Conservation (phyloP, 2,113 vertebrate genomes). For the Prolemur simus region DNA sequence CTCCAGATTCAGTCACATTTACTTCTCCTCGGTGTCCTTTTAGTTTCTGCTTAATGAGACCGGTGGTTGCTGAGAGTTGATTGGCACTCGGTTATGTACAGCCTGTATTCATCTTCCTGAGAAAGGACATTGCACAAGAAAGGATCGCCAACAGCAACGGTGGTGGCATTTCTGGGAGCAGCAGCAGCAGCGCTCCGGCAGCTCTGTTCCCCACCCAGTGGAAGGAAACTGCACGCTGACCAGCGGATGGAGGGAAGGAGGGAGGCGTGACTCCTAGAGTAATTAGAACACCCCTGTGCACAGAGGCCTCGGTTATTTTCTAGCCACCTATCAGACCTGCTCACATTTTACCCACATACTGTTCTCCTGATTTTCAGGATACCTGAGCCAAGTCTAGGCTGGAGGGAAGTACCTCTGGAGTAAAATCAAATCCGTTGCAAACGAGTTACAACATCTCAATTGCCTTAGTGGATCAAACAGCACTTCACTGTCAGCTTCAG, state of each 20-base stretch:
- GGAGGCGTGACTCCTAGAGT: background rate
- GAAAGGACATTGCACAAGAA: conserved; percentile 67
- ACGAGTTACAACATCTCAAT: conserved; percentile 63
- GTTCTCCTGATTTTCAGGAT: conserved; percentile 37
- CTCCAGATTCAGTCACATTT: conserved; percentile 42
- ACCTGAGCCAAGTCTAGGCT: conserved; percentile 53
- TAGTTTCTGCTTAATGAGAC: conserved; percentile 74
- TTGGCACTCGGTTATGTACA: conserved; percentile 56
- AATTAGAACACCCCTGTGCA: conserved; percentile 24
- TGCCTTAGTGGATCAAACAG: conserved; percentile 31
- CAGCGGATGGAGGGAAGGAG: background rate
- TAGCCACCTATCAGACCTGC: background rate
- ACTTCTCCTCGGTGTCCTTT: conserved; percentile 60
- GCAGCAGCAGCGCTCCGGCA: conserved; percentile 20
- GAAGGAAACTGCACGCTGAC: conserved; percentile 51
- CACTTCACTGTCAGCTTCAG: conserved; percentile 12
- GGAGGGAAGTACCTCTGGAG: conserved; percentile 30
- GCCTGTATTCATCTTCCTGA: conserved; percentile 77
- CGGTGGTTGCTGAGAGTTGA: conserved; percentile 63
- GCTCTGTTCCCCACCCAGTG: background rate
- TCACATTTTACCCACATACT: conserved; percentile 27
- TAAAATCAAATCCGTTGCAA: conserved; percentile 50
- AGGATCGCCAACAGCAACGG: conserved; percentile 70
- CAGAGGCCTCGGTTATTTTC: conserved; percentile 13
- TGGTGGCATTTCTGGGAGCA: conserved; percentile 66